These are phyloP conservation scores for Sorex fumeus DNA, from an alignment of 2,113 vertebrate genomes.

Conservation along the genomic window DNA sequence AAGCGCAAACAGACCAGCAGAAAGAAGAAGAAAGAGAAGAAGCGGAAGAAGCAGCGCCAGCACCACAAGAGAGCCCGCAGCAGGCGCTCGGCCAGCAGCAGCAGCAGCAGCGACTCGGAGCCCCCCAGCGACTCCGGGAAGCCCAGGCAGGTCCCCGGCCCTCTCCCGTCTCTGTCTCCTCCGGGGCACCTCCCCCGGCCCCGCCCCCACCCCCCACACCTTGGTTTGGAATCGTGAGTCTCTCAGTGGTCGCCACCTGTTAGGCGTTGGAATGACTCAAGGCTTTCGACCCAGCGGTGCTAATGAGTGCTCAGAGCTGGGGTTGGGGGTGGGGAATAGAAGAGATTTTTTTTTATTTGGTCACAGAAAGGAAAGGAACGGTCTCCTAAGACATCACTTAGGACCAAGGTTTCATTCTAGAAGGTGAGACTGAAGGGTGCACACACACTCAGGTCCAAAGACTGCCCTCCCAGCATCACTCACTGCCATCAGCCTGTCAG, in stretches of 20 bases:
- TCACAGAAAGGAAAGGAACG: neutral
- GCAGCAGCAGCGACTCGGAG: slow-evolving; percentile 83
- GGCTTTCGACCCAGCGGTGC: neutral
- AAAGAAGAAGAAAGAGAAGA: slow-evolving; percentile 92
- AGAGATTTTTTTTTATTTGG: too few species aligned
- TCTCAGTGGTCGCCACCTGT: too few species aligned
- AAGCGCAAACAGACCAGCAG: slow-evolving; percentile 85
- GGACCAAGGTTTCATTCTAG: neutral
- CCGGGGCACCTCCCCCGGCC: too few species aligned
- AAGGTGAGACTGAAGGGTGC: neutral
- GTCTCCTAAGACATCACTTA: neutral
- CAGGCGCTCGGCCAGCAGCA: slow-evolving; percentile 86
- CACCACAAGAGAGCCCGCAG: slow-evolving; percentile 86
- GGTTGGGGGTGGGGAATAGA: neutral
- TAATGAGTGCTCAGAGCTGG: neutral
- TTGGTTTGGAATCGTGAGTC: too few species aligned
- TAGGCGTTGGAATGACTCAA: neutral
- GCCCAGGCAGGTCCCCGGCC: too few species aligned
- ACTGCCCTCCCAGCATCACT: neutral
- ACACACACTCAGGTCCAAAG: too few species aligned
- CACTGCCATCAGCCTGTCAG: neutral
- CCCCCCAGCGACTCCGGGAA: slow-evolving; percentile 74
- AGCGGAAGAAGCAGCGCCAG: slow-evolving; percentile 90
- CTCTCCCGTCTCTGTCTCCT: neutral
- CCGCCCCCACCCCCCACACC: too few species aligned